Conservation (phyloP, 2,113 vertebrate species). For the Rhineura floridana region DNA sequence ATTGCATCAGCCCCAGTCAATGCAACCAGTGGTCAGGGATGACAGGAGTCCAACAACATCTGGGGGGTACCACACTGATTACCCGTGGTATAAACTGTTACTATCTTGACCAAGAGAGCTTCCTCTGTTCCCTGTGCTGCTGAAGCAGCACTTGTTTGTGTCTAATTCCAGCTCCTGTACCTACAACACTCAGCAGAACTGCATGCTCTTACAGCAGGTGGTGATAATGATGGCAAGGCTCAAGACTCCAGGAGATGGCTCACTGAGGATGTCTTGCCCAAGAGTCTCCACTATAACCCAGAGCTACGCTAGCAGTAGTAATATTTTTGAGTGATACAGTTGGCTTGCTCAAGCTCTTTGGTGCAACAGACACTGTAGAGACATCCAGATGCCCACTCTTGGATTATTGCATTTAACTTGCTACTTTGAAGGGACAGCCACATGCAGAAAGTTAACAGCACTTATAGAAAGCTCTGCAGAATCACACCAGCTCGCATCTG, state of each 20-base stretch:
- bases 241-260: not conserved
- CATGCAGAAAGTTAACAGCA: accelerated
- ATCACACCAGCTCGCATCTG: conserved; percentile 16
- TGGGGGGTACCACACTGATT: too few relatives aligned
- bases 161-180: not conserved
- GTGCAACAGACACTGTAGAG: not conserved
- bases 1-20: too few relatives aligned
- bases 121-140: not conserved
- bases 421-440: conserved; percentile 15
- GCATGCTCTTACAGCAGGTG: not conserved
- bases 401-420: conserved; percentile 23
- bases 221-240: not conserved
- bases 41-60: too few relatives aligned
- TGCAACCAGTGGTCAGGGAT: too few relatives aligned
- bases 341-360: not conserved
- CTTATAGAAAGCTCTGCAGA: not conserved
- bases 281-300: too few relatives aligned
- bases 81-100: too few relatives aligned
- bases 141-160: not conserved
- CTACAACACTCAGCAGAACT: not conserved
- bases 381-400: conserved; percentile 8
- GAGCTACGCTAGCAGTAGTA: accelerated
- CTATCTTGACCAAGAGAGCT: not conserved
- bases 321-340: not conserved
- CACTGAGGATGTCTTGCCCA: not conserved